These are phyloP conservation scores for Helobdella robusta DNA, from an alignment of 2,888 invertebrate genomes.

Conservation along the genomic window DNA sequence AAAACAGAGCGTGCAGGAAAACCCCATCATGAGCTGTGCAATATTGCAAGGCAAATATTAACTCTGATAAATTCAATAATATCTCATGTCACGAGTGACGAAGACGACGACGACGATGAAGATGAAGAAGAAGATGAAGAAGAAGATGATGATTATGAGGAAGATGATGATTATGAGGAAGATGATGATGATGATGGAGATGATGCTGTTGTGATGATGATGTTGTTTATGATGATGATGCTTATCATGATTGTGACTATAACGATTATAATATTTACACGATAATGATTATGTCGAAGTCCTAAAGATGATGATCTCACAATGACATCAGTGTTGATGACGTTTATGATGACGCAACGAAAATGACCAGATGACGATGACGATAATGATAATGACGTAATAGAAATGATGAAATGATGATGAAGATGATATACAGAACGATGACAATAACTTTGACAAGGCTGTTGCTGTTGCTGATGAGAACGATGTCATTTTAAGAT, in stretches of 20 bases:
- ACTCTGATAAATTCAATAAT: neutral
- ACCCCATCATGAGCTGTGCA: too few species aligned
- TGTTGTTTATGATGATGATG: neutral
- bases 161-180: neutral
- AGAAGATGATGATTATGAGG: neutral
- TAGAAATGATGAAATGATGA: too few species aligned
- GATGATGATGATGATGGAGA: neutral
- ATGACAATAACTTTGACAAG: too few species aligned
- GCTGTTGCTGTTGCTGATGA: too few species aligned
- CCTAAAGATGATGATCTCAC: neutral
- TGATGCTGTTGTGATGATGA: neutral
- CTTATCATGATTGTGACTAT: neutral
- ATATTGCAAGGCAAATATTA: neutral
- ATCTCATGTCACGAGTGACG: neutral
- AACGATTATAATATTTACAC: neutral
- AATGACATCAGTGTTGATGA: neutral
- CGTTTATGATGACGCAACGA: neutral
- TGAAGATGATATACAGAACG: too few species aligned
- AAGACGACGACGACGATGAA: neutral
- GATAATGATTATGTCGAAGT: too few species aligned
- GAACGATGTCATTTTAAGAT: too few species aligned
- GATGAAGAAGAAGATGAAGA: neutral
- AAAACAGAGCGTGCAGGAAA: too few species aligned
- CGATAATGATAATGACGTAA: neutral
- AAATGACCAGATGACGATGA: neutral